Evolutionary conservation across 2,888 invertebrate species (phyloP).

Genomic region (Hoplodrina blanda): DNA sequence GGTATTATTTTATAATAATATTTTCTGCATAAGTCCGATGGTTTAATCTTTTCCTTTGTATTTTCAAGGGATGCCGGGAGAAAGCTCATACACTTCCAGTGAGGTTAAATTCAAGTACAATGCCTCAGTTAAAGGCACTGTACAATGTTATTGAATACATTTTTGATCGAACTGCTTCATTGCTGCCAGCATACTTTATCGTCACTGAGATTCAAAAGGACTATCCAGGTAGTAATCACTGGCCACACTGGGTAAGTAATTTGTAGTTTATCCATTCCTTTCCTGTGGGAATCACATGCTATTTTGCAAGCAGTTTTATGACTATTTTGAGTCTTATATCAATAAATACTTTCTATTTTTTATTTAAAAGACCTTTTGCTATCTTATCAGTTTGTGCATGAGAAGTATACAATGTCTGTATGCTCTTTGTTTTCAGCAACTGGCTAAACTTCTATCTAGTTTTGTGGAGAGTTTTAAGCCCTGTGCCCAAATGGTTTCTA

Average conservation of each 20-base stretch:
- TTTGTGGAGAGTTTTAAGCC: slow-evolving; percentile 98
- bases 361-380: neutral
- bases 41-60: slow-evolving; percentile 15
- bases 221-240: slow-evolving; percentile 94
- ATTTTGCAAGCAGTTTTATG: neutral
- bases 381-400: neutral
- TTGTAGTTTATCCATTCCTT: neutral
- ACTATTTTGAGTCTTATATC: neutral
- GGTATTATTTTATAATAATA: slow-evolving; percentile 42
- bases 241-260: slow-evolving; percentile 96
- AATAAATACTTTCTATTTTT: neutral
- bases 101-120: slow-evolving; percentile 94
- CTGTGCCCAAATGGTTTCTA: slow-evolving; percentile 98
- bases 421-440: slow-evolving; percentile 91
- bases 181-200: slow-evolving; percentile 98
- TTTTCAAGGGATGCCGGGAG: slow-evolving; percentile 94
- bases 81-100: slow-evolving; percentile 96
- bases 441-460: slow-evolving; percentile 95
- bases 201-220: slow-evolving; percentile 98
- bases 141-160: slow-evolving; percentile 96
- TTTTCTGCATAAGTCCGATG: neutral
- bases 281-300: neutral
- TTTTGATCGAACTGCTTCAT: slow-evolving; percentile 97
- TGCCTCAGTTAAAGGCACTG: slow-evolving; percentile 95
- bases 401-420: slow-evolving; percentile 14